A percentile compares a stretch with the other conserved stretches of the same genome.
Conservation (phyloP, 2,113 vertebrate genomes). For the Podilymbus podiceps region DNA sequence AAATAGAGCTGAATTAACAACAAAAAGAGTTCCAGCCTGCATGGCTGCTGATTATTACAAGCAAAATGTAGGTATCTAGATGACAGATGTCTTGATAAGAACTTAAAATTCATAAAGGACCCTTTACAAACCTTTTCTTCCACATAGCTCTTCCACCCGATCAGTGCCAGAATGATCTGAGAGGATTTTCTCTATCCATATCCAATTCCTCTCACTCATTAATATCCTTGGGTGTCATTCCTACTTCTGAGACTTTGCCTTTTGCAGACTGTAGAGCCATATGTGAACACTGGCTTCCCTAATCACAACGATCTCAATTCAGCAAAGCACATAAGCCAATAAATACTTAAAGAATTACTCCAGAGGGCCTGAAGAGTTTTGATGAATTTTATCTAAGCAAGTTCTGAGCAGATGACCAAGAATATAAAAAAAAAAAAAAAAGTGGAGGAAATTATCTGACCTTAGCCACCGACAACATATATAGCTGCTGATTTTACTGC, state of each 20-base stretch:
- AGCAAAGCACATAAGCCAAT: neutral
- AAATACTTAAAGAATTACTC: neutral
- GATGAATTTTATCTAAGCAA: neutral
- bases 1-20: neutral
- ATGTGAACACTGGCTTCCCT: neutral
- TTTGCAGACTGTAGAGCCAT: neutral
- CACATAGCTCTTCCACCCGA: neutral
- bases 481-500: neutral
- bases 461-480: neutral
- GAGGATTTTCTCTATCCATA: neutral
- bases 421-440: neutral
- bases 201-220: neutral
- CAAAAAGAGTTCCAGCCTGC: neutral
- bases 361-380: neutral
- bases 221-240: neutral
- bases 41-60: neutral
- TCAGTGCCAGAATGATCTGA: neutral
- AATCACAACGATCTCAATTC: neutral
- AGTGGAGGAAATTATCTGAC: neutral
- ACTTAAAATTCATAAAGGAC: neutral
- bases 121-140: neutral
- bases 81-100: neutral
- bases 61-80: neutral
- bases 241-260: neutral
- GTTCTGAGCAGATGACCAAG: neutral